Evolutionary conservation across 2,888 invertebrate genomes (phyloP), one percentile per base, ranked within the genome.

Genomic region (Caenorhabditis panamensis): DNA sequence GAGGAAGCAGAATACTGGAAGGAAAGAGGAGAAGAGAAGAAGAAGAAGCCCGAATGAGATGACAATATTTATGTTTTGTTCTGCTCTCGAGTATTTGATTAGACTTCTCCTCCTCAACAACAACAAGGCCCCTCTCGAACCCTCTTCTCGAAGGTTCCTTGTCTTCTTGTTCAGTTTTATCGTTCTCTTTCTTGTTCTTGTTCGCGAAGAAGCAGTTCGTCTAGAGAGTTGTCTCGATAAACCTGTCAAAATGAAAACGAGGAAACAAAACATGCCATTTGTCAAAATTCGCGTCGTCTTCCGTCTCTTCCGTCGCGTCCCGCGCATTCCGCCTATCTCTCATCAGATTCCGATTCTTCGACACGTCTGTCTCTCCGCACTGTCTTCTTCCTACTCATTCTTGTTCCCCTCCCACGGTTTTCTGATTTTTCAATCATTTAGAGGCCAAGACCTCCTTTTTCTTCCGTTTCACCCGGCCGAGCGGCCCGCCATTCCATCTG

Each of bases 81-180:
- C 51, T 61, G 41, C 20, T 41, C 67, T 68, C 69, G 69, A 69
- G 61, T 69, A 69, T 69, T 69, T 69, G 69, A 69, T 69, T 69
- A 69, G 69, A 51, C 53, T 58, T 67, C 67, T 69, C 59, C 61
- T 53, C 53, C 41, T 41, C 36, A 13, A 28, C 58, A 4, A n/a
- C n/a, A n/a, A n/a, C n/a, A n/a, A n/a, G n/a, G n/a, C n/a, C n/a
- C n/a, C 20, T 36, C 37, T 31, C 31, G 31, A 31, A 31, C 20
- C 36, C 9, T 13, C 31, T 9, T 26, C 16, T 13, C 26, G 11
- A 2, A 13, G 13, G 1, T 13, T 22, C 24, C 8, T 16, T 37
- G n/a, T n/a, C 24, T 16, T 41, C 36, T 41, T 41, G 18, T 20
- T 66, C 13, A 26, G 63, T 31, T 63, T 18, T 36, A 49, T 9